Percentiles rank a stretch among this genome's conserved stretches.
Evolutionary conservation across 92 coral and sea anemone genomes (phyloP).

Genomic region (Epizoanthus rinbou): DNA sequence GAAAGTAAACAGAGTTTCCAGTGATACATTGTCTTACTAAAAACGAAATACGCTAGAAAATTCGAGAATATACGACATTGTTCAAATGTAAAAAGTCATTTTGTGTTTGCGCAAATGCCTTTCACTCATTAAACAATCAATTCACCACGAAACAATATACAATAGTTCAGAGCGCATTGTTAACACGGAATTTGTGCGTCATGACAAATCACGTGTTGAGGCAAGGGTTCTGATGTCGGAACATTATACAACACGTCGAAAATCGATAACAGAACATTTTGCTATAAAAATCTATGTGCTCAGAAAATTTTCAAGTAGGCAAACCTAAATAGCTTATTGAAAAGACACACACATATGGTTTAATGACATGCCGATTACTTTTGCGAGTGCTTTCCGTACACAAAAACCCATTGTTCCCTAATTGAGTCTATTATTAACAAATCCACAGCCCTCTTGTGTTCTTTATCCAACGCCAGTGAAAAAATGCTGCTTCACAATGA

Average conservation of each 20-base stretch:
- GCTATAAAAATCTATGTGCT: too few relatives aligned
- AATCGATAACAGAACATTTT: too few relatives aligned
- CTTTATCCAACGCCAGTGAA: background rate
- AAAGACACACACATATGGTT: background rate
- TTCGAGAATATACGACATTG: background rate
- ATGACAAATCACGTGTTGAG: background rate
- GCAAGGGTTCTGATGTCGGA: too few relatives aligned
- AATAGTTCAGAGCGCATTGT: background rate
- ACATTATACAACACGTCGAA: too few relatives aligned
- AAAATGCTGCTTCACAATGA: too few relatives aligned
- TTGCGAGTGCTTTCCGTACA: background rate
- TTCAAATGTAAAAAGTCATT: background rate
- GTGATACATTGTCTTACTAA: background rate
- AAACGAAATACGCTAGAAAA: background rate
- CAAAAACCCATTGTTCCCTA: background rate
- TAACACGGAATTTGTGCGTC: background rate
- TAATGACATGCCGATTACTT: background rate
- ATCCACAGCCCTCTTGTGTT: background rate
- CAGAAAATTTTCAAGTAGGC: too few relatives aligned
- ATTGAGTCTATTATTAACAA: background rate
- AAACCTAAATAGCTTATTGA: background rate
- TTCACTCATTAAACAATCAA: background rate
- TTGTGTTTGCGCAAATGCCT: background rate
- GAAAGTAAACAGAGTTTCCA: background rate
- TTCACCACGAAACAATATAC: slow-evolving; percentile 3